phyloP scores from a whole-genome alignment of 1,140 invertebrate species.

The Drosophila tropicalis region DNA sequence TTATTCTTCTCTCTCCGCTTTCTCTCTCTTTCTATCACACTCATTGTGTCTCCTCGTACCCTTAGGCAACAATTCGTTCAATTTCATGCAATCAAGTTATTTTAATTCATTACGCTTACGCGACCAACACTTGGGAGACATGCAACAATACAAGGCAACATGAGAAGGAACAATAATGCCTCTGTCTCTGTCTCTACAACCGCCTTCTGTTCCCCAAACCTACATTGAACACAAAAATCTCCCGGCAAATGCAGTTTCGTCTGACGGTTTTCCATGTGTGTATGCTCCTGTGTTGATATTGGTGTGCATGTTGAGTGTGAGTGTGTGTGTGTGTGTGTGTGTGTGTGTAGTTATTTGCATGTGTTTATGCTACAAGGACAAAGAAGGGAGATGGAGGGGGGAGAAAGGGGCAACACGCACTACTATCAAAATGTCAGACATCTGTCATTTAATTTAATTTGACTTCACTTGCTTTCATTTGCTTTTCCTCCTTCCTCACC shows the following conservation, averaged over 20 bases:
- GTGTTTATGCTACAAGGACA: conserved; percentile 49
- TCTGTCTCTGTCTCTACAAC: conserved; percentile 6
- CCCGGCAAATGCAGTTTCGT: conserved; percentile 1
- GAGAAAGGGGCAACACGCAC: conserved; percentile 36
- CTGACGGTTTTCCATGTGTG: background rate
- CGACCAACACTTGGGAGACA: conserved; percentile 76
- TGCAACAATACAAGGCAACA: conserved; percentile 48
- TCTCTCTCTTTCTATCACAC: conserved; percentile 7
- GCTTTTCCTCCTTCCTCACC: conserved; percentile 28
- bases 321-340: conserved; percentile 9
- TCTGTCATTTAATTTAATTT: conserved; percentile 82
- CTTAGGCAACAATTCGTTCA: conserved; percentile 75
- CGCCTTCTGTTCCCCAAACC: conserved; percentile 10
- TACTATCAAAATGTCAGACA: conserved; percentile 80
- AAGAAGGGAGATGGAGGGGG: background rate
- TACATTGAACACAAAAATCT: background rate
- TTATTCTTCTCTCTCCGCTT: conserved; percentile 16
- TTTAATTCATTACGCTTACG: conserved; percentile 82
- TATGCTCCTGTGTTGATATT: background rate
- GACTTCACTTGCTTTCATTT: conserved; percentile 80
- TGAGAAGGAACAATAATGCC: background rate
- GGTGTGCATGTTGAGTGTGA: background rate
- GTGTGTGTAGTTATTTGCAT: conserved; percentile 51
- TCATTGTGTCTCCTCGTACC: background rate
- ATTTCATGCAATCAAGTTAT: conserved; percentile 82